A percentile compares a stretch with the other conserved stretches of the same genome.
Evolutionary conservation across 2,113 vertebrate species (phyloP).

Genomic region (Piprites chloris): DNA sequence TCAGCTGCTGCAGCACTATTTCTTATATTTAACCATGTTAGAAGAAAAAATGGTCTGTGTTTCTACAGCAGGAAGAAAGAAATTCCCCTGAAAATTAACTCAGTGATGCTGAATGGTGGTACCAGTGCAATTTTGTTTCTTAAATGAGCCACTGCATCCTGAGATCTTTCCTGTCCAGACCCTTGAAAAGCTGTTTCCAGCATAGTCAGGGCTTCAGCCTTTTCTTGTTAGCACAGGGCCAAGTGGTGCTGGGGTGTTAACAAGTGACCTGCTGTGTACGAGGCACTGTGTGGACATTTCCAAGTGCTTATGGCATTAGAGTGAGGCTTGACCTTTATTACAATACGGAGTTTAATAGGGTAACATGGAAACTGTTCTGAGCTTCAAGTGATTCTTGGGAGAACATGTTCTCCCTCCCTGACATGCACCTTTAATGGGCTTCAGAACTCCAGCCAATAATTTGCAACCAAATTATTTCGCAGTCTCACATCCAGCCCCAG

Average conservation of each 20-base stretch:
- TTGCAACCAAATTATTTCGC: not conserved
- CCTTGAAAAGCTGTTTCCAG: not conserved
- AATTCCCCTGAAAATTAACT: not conserved
- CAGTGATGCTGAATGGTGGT: not conserved
- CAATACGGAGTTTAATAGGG: not conserved
- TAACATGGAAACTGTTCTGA: not conserved
- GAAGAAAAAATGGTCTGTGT: not conserved
- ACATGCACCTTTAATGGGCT: not conserved
- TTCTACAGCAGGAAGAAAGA: not conserved
- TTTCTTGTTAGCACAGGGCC: not conserved
- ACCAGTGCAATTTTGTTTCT: not conserved
- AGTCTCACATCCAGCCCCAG: fast-evolving
- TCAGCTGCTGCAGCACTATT: not conserved
- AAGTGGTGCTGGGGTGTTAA: not conserved
- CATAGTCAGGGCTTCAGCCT: not conserved
- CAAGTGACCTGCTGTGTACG: not conserved
- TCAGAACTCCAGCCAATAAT: not conserved
- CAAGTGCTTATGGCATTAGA: fast-evolving
- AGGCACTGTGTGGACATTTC: not conserved
- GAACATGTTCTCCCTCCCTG: not conserved
- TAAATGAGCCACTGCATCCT: not conserved
- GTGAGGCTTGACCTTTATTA: not conserved
- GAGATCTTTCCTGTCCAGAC: not conserved
- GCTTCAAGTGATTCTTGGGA: not conserved
- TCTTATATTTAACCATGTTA: not conserved